A percentile compares a stretch with the other conserved stretches of the same genome.
phyloP scores from a whole-genome alignment of 2,113 vertebrate genomes.

The Grus americana region DNA sequence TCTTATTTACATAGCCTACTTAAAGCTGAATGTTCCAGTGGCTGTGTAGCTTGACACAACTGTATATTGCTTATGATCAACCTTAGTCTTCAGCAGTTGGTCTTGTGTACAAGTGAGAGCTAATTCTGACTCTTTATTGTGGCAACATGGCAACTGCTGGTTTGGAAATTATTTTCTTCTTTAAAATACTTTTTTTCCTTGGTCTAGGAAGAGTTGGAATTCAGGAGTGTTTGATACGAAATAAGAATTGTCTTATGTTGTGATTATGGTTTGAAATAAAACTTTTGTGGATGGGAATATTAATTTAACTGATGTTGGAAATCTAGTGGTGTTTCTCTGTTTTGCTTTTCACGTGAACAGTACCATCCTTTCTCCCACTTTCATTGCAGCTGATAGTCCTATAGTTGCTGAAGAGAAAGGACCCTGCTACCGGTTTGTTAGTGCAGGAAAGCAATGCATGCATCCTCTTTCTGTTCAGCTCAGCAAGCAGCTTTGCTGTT shows the following conservation, averaged over 20 bases:
- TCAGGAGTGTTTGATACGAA: not conserved
- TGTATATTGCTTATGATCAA: not conserved
- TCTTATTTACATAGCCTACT: not conserved
- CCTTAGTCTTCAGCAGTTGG: not conserved
- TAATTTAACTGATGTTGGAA: slow-evolving; percentile 66
- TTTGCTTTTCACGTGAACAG: slow-evolving; percentile 53
- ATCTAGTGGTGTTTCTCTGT: slow-evolving; percentile 41
- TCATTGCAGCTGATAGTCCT: slow-evolving; percentile 85
- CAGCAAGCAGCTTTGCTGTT: slow-evolving; percentile 98
- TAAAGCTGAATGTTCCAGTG: not conserved
- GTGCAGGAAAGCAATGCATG: slow-evolving; percentile 91
- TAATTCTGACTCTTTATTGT: not conserved
- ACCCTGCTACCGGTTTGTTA: slow-evolving; percentile 94
- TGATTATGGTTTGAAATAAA: not conserved
- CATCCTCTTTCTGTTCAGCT: slow-evolving; percentile 96
- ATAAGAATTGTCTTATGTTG: not conserved
- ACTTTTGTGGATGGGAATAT: not conserved
- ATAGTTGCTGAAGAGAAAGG: slow-evolving; percentile 91
- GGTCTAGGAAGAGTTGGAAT: not conserved
- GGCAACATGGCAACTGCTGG: not conserved
- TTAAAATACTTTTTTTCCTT: not conserved
- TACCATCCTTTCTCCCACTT: slow-evolving; percentile 57
- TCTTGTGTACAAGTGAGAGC: not conserved
- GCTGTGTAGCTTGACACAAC: not conserved
- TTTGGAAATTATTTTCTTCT: not conserved